These are phyloP conservation scores for Urocynchramus pylzowi DNA, from an alignment of 2,113 vertebrate genomes.

Conservation along the genomic window DNA sequence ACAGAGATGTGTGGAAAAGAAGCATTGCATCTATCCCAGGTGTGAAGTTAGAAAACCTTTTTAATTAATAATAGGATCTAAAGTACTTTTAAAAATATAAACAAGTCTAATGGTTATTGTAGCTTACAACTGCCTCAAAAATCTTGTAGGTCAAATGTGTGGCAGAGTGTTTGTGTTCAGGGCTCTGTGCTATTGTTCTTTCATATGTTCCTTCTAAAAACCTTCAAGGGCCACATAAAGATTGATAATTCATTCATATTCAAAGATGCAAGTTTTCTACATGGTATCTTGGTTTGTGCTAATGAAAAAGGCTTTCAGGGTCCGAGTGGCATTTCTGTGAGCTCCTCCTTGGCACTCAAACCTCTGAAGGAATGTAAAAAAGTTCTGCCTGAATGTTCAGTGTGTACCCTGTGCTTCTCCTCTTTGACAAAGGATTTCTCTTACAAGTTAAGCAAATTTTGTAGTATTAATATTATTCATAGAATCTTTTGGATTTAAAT, in stretches of 20 bases:
- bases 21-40: constrained; percentile 29
- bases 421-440: neutral
- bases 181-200: neutral
- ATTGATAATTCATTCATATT: neutral
- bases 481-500: neutral
- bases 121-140: neutral
- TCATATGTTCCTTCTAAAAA: neutral
- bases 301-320: neutral
- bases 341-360: neutral
- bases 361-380: neutral
- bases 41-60: constrained; percentile 42
- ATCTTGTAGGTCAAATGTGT: neutral
- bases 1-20: constrained; percentile 25
- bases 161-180: neutral
- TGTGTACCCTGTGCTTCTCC: neutral
- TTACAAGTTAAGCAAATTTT: neutral
- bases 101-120: neutral
- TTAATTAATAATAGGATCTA: constrained; percentile 42
- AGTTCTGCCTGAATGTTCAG: neutral
- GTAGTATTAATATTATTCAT: neutral
- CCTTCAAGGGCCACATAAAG: neutral
- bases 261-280: neutral
- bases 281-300: neutral
- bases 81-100: constrained; percentile 28
- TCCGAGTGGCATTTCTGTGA: neutral